Evolutionary conservation across 2,113 vertebrate genomes (phyloP), one percentile per base, ranked within the genome.

Genomic region (Passer montanus): DNA sequence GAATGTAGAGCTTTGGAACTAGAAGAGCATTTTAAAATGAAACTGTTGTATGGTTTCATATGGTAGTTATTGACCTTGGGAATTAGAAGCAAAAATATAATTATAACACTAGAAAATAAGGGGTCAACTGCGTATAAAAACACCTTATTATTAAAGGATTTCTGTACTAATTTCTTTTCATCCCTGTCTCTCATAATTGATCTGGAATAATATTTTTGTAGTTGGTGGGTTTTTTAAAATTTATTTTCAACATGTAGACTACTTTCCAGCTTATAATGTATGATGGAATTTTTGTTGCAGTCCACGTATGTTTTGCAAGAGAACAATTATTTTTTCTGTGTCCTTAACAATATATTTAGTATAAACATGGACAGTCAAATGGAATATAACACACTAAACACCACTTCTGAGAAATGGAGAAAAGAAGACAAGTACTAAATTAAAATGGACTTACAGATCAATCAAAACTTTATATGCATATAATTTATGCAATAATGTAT

Each of bases 41-140:
- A 62, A 53, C 2, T 39, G 3, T n/a, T 83, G 10, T n/a, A 53
- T 1, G 14, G 11, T 37, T 73, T 75, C 27, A 19, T 18, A 44
- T 28, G 24, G 39, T 59, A 49, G 8, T 56, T 60, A 19, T 8
- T 66, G 41, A n/a, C 24, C 11, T 56, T 69, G 17, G 5, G 24
- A 86, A 64, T 27, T 46, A 56, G 19, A 86, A 56, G 20, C 7
- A 58, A 67, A 86, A 62, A 53, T 15, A 7, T 46, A 11, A 89
- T 4, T 33, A 9, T 33, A 44, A 58, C 9, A 58, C 6, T 7
- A 46, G 23, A 56, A 39, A 60, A 68, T 41, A 56, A 66, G 6
- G 4, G 1, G 1, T 24, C 2, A 0, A 33, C 7, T 37, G 0
- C 13, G 5, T 47, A 30, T 39, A 8, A 41, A 56, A 23, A 19